Evolutionary conservation across 2,797 vertebrate species (phyloP).

Genomic region (Enteromius thamalakanensis): DNA sequence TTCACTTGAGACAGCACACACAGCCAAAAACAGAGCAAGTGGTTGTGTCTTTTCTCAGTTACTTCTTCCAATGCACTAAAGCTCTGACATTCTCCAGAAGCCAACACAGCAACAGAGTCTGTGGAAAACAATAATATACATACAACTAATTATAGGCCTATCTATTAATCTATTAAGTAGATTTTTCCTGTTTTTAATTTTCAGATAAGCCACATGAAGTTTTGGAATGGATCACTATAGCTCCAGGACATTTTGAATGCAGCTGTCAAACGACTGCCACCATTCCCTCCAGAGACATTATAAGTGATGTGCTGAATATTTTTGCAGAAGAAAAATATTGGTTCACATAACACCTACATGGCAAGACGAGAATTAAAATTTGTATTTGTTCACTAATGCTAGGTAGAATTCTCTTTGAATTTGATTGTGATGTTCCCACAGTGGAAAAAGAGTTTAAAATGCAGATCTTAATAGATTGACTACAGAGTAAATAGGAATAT

Average conservation of each 20-base stretch:
- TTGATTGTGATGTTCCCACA: not conserved
- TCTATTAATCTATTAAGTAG: not conserved
- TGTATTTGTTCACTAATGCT: not conserved
- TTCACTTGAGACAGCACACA: conserved; percentile 18
- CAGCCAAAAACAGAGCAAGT: not conserved
- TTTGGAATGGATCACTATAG: not conserved
- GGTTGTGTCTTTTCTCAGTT: not conserved
- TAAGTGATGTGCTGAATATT: not conserved
- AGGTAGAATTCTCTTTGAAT: not conserved
- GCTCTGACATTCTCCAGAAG: not conserved
- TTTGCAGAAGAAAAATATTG: not conserved
- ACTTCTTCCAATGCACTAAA: not conserved
- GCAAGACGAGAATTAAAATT: not conserved
- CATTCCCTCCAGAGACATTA: not conserved
- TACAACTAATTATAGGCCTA: not conserved
- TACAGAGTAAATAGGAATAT: too few species aligned
- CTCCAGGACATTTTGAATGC: not conserved
- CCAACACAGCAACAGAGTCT: not conserved
- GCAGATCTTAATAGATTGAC: too few species aligned
- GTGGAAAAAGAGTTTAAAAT: too few species aligned
- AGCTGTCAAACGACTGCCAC: not conserved
- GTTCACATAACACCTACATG: not conserved
- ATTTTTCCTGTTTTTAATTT: not conserved
- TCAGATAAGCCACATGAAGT: not conserved
- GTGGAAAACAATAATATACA: not conserved